A percentile compares a stretch with the other conserved stretches of the same genome.
These are phyloP conservation scores for Drosophila mimetica DNA, from an alignment of 2,888 invertebrate genomes.

Conservation along the genomic window DNA sequence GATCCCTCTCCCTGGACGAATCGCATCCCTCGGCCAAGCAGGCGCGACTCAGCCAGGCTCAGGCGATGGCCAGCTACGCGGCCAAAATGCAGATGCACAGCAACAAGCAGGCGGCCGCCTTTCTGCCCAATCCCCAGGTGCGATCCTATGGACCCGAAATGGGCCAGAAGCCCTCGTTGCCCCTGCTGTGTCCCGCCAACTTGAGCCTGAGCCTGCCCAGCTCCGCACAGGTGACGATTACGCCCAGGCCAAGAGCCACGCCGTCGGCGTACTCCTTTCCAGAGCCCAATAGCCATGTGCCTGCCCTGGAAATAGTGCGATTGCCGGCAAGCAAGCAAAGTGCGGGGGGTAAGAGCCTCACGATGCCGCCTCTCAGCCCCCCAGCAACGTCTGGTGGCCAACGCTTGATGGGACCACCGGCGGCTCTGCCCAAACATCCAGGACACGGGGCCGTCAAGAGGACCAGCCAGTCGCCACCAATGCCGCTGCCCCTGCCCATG, in stretches of 20 bases:
- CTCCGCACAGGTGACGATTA: conserved; percentile 55
- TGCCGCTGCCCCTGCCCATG: conserved; percentile 33
- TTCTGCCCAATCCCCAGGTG: conserved; percentile 37
- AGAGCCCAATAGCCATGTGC: conserved; percentile 55
- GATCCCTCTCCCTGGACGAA: conserved; percentile 82
- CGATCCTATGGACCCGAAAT: conserved; percentile 56
- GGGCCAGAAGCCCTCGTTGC: conserved; percentile 47
- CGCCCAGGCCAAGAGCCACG: conserved; percentile 38
- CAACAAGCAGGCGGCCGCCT: conserved; percentile 23
- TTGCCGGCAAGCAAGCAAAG: conserved; percentile 55
- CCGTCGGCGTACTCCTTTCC: conserved; percentile 30
- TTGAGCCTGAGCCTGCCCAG: conserved; percentile 36
- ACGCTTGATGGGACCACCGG: conserved; percentile 85
- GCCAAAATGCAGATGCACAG: conserved; percentile 39
- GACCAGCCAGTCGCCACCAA: conserved; percentile 45
- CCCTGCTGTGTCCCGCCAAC: conserved; percentile 45
- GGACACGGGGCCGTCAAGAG: conserved; percentile 72
- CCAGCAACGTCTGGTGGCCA: background rate
- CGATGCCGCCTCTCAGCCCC: conserved; percentile 38
- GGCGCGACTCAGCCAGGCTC: conserved; percentile 59
- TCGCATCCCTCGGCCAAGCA: conserved; percentile 66
- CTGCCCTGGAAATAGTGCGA: conserved; percentile 81
- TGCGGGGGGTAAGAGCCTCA: conserved; percentile 25
- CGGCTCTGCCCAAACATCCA: conserved; percentile 84
- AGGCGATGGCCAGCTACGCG: conserved; percentile 37